Evolutionary conservation across 92 coral and sea anemone genomes (phyloP).

Genomic region (Phenganax stokvisi): DNA sequence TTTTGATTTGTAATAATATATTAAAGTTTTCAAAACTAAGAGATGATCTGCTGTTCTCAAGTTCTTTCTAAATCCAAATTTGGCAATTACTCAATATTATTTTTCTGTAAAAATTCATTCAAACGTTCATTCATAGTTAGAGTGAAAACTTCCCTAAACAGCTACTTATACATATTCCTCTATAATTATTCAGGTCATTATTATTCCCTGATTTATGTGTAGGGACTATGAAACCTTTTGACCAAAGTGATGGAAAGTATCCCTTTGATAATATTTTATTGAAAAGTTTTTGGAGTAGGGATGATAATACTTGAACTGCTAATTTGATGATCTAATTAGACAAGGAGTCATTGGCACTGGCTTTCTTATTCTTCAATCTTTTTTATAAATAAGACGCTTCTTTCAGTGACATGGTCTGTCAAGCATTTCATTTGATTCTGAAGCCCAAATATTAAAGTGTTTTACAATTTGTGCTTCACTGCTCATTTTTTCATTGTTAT

Average conservation of each 20-base stretch:
- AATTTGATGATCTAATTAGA: slow-evolving; percentile 33
- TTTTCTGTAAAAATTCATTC: too few relatives aligned
- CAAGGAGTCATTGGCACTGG: slow-evolving; percentile 35
- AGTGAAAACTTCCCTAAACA: too few relatives aligned
- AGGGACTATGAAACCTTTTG: neutral
- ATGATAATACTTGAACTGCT: slow-evolving; percentile 19
- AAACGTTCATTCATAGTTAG: too few relatives aligned
- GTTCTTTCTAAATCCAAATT: slow-evolving; percentile 26
- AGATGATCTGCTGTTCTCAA: slow-evolving; percentile 29
- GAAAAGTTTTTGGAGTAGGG: slow-evolving; percentile 19
- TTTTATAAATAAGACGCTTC: slow-evolving; percentile 27
- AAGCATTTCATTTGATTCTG: too few relatives aligned
- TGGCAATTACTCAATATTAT: too few relatives aligned
- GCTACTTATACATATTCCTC: neutral
- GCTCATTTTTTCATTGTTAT: too few relatives aligned
- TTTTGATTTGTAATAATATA: slow-evolving; percentile 24
- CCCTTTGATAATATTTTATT: slow-evolving; percentile 25
- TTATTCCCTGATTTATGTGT: slow-evolving; percentile 5
- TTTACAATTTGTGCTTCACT: too few relatives aligned
- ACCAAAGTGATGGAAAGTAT: slow-evolving; percentile 36
- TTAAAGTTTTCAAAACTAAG: slow-evolving; percentile 21
- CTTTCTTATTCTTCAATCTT: slow-evolving; percentile 30
- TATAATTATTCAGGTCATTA: slow-evolving; percentile 10
- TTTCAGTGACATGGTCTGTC: slow-evolving; percentile 14
- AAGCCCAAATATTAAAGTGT: too few relatives aligned